Base-by-base conservation (phyloP, 2,888 invertebrate species). In the Tanytarsus gracilentus region DNA sequence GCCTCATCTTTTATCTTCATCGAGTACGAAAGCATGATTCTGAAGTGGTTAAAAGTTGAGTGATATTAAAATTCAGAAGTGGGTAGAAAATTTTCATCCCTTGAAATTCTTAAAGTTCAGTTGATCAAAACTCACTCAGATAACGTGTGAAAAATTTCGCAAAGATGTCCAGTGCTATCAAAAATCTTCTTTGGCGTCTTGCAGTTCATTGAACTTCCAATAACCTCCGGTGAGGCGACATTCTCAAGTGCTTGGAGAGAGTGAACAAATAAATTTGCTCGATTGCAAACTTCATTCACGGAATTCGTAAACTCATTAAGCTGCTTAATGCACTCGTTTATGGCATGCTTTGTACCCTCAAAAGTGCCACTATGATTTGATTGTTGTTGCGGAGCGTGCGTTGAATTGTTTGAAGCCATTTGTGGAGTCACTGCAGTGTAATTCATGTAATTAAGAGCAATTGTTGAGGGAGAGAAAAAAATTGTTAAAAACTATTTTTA, bases 191-290 rank as follows among this genome's bases (percentile, higher is more conserved):
- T 23, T 21, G 33, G 33, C 1, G 25, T 14, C 36, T 53, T 53
- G 6, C 11, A 7, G 23, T 3, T 5, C n/a, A 16, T 21, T 53
- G n/a, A 11, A 33, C 11, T 16, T 36, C 53, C 53, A 25, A 53
- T 36, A 4, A 36, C 18, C 23, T 53, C 53, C 3, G 53, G 53
- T 25, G 36, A 36, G 11, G 36, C 36, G n/a, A 53, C 8, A 7
- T 53, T 14, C n/a, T 36, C 53, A 5, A 53, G 21, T 25, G 53
- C 18, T 53, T 53, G 21, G 6, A 53, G 7, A 16, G 53, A 53
- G 14, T 18, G 27, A 5, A 11, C 21, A 14, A 53, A 29, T 27
- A 33, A 18, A 29, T 29, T 53, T 21, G 53, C 53, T 8, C 36
- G 14, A 7, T 36, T 33, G 18, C 53, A 53, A 23, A 53, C 18